Evolutionary conservation across 2,888 invertebrate genomes (phyloP).

Genomic region (Trissonchulus latispiculum): DNA sequence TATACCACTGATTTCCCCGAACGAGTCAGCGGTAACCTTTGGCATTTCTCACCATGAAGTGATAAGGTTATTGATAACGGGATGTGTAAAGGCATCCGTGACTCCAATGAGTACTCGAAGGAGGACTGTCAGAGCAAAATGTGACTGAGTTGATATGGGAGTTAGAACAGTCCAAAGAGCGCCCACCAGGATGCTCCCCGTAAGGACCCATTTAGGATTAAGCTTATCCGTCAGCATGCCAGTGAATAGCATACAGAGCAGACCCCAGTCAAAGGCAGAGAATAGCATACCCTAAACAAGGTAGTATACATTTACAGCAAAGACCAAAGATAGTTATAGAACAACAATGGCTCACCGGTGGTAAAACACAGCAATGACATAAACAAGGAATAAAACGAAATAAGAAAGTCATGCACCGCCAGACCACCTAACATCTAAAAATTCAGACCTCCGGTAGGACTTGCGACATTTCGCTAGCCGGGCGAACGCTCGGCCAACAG

Average conservation of each 20-base stretch:
- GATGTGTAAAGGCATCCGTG: slow-evolving; percentile 6
- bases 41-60: not conserved
- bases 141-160: not conserved
- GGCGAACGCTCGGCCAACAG: too few relatives aligned
- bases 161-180: not conserved
- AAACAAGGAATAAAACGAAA: too few relatives aligned
- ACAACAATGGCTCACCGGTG: too few relatives aligned
- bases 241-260: slow-evolving; percentile 8
- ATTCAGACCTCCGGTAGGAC: too few relatives aligned
- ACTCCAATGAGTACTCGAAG: slow-evolving; percentile 1
- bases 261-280: slow-evolving; percentile 16
- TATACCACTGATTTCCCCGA: too few relatives aligned
- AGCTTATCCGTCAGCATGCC: not conserved
- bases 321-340: too few relatives aligned
- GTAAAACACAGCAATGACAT: too few relatives aligned
- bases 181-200: not conserved
- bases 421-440: too few relatives aligned
- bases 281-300: slow-evolving; percentile 1
- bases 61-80: slow-evolving; percentile 5
- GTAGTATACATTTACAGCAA: too few relatives aligned
- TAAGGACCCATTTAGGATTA: slow-evolving; percentile 11
- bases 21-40: too few relatives aligned
- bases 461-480: too few relatives aligned
- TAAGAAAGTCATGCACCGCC: too few relatives aligned
- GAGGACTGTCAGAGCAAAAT: not conserved